Evolutionary conservation across 2,113 vertebrate species (phyloP).

Genomic region (Chionodraco myersi): DNA sequence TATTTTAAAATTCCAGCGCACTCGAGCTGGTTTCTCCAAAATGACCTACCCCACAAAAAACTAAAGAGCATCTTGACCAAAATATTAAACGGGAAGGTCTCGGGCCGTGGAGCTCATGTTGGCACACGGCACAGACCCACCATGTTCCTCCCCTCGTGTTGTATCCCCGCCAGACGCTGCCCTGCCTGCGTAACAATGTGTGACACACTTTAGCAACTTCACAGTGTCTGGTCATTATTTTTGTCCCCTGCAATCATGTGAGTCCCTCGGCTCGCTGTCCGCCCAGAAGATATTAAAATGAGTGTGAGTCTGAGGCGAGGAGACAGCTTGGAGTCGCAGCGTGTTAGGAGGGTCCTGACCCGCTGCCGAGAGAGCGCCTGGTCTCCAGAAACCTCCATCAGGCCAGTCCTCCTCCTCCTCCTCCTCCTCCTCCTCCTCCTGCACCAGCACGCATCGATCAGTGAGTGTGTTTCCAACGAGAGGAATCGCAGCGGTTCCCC

Average conservation of each 20-base stretch:
- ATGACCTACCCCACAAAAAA: too few relatives aligned
- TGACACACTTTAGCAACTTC: constrained; percentile 52
- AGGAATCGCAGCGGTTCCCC: background rate
- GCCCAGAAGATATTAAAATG: constrained; percentile 43
- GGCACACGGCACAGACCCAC: background rate
- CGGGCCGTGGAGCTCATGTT: background rate
- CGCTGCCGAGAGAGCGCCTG: constrained; percentile 27
- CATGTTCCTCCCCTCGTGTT: background rate
- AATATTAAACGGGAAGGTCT: background rate
- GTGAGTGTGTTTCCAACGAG: constrained; percentile 20
- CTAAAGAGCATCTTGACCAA: too few relatives aligned
- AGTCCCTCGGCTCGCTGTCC: background rate
- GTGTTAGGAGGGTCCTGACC: constrained; percentile 57
- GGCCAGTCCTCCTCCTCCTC: too few relatives aligned
- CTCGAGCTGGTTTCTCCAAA: too few relatives aligned
- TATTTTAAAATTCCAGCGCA: too few relatives aligned
- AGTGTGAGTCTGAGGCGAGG: constrained; percentile 54
- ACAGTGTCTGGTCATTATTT: constrained; percentile 54
- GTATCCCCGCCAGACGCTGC: background rate
- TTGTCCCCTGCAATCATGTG: constrained; percentile 40
- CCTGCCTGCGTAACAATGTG: constrained; percentile 31
- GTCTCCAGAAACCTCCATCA: constrained; percentile 42
- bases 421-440: constrained; percentile 21
- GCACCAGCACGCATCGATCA: constrained; percentile 42
- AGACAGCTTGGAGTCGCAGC: constrained; percentile 43